Evolutionary conservation across 2,888 invertebrate genomes (phyloP), one percentile per base, ranked within the genome.

Genomic region (Lasioglossum pauxillum): DNA sequence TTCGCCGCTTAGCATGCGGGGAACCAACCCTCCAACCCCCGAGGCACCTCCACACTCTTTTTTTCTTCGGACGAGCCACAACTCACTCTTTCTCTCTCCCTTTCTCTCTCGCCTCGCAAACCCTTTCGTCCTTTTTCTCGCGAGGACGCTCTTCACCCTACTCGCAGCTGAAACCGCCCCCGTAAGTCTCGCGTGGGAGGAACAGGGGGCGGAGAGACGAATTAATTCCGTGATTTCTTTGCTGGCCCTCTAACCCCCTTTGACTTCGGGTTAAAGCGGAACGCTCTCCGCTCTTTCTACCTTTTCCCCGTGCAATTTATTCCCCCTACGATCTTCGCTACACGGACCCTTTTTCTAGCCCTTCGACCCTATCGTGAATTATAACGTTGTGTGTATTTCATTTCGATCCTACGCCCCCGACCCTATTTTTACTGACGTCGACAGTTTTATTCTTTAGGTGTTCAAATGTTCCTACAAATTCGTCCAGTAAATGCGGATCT

Each of bases 1-100:
- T 89, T 89, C 89, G 76, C 72, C 89, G 79, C 88, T 89, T 84
- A 89, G 84, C 81, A 88, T 89, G 89, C 89, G 74, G 72, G 85
- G 80, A 83, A 89, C 84, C 64, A 27, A 49, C 64, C 73, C 49
- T 78, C 27, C 27, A 75, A 78, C 78, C 60, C 64, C 31, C 31
- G 31, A 5, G 31, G 64, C 31, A 60, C 27, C 14, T 3, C 31
- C 16, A 5, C 64, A 31, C 64, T 64, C 64, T 74, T 78, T 83
- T 69, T 23, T 76, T 69, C 60, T 38, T 23, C 35, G 76, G n/a
- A n/a, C 71, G 67, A 31, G 19, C 19, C 67, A 10, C 64, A 31
- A 31, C 35, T 67, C 23, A n/a, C 3, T 35, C 35, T 67, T 31
- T 35, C 31, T 31, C 31, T 27, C 31, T 44, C 41, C 41, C 41